Evolutionary conservation across 2,113 vertebrate genomes (phyloP).

Genomic region (Cryptomyrus ogoouensis): DNA sequence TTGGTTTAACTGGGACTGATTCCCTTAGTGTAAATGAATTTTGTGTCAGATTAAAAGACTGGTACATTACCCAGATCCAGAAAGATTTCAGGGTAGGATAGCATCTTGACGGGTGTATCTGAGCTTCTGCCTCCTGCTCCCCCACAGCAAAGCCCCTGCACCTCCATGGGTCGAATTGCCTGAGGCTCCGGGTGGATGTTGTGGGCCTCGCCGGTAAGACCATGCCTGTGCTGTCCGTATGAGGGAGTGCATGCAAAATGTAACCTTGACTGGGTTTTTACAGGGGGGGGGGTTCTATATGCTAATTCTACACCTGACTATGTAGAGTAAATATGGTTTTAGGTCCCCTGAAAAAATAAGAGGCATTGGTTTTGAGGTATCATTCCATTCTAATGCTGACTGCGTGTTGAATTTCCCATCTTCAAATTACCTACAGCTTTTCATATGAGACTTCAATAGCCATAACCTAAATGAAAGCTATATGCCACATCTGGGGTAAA

Average conservation of each 20-base stretch:
- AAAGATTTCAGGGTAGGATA: background rate
- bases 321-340: background rate
- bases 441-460: background rate
- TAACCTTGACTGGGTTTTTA: background rate
- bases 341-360: background rate
- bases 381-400: background rate
- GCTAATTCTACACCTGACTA: background rate
- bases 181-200: slow-evolving; percentile 75
- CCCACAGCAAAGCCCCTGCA: slow-evolving; percentile 80
- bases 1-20: background rate
- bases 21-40: background rate
- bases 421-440: background rate
- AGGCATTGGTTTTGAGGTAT: background rate
- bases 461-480: background rate
- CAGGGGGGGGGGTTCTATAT: no score
- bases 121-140: slow-evolving; percentile 32
- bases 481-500: background rate
- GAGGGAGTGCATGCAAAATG: background rate
- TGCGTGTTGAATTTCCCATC: background rate
- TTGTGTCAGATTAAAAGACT: background rate
- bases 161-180: slow-evolving; percentile 71
- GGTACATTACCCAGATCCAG: background rate
- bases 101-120: background rate
- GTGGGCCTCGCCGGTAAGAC: slow-evolving; percentile 73
- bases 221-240: background rate